These are phyloP conservation scores for Marmota flaviventris DNA, from an alignment of 2,113 vertebrate species.

Conservation along the genomic window DNA sequence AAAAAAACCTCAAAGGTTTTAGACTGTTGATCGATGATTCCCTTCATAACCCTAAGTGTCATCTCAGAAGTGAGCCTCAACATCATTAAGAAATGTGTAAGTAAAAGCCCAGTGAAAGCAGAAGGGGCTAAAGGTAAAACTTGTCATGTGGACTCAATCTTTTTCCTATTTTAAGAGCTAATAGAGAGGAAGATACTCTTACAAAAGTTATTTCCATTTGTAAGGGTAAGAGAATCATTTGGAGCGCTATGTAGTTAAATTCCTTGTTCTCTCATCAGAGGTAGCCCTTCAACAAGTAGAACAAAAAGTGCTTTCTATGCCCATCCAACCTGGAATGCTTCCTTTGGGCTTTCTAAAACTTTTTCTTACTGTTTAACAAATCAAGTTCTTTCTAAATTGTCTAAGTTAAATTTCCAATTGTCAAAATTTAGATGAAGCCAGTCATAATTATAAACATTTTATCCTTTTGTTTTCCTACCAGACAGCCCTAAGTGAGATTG, in stretches of 20 bases:
- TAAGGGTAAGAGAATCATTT: neutral
- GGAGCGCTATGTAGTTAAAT: neutral
- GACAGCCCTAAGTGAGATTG: neutral
- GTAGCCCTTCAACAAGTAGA: neutral
- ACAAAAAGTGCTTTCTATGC: neutral
- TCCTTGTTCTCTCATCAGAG: neutral
- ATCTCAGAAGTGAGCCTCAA: neutral
- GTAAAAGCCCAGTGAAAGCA: neutral
- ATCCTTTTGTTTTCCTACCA: neutral
- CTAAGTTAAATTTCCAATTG: neutral
- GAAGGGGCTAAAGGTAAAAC: neutral
- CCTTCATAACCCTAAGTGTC: neutral
- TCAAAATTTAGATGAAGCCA: neutral
- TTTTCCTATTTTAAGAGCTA: neutral
- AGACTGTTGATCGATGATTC: neutral
- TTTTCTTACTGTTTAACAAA: neutral
- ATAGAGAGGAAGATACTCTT: neutral
- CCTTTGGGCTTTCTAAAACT: neutral
- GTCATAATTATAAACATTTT: neutral
- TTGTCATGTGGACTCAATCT: neutral
- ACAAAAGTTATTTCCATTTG: neutral
- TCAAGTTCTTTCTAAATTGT: no score
- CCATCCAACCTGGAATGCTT: neutral
- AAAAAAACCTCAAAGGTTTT: neutral
- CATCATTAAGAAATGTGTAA: neutral